Evolutionary conservation across 1,140 invertebrate species (phyloP).

Genomic region (Agrypnia vestita): DNA sequence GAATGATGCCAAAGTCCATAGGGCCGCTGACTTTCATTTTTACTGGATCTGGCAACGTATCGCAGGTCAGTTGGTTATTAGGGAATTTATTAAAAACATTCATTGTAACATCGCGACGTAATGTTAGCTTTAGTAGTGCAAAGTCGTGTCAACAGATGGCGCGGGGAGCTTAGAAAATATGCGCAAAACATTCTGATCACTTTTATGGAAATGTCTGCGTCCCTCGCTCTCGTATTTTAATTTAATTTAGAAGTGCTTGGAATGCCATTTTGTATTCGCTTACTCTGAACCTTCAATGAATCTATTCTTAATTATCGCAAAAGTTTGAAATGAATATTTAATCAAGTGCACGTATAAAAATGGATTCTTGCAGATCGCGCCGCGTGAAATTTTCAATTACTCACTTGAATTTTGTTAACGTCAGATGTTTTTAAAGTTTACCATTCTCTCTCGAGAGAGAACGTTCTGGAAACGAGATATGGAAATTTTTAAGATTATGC

Average conservation of each 20-base stretch:
- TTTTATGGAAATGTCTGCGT: too few species aligned
- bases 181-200: not conserved
- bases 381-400: constrained; percentile 14
- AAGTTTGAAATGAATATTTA: too few species aligned
- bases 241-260: too few species aligned
- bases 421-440: constrained; percentile 23
- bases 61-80: constrained; percentile 74
- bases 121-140: not conserved
- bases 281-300: too few species aligned
- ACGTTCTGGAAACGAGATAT: constrained; percentile 22
- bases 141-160: not conserved
- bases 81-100: constrained; percentile 8
- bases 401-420: not conserved
- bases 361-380: not conserved
- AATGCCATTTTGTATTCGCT: too few species aligned
- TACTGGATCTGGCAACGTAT: constrained; percentile 92
- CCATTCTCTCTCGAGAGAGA: not conserved
- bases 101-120: not conserved
- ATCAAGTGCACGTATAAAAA: too few species aligned
- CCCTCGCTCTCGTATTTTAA: too few species aligned
- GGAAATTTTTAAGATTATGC: constrained; percentile 28
- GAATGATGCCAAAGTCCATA: constrained; percentile 98
- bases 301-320: too few species aligned
- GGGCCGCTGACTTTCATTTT: constrained; percentile 98
- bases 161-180: not conserved